Evolutionary conservation across 2,888 invertebrate genomes (phyloP).

Genomic region (Harmothoe impar): DNA sequence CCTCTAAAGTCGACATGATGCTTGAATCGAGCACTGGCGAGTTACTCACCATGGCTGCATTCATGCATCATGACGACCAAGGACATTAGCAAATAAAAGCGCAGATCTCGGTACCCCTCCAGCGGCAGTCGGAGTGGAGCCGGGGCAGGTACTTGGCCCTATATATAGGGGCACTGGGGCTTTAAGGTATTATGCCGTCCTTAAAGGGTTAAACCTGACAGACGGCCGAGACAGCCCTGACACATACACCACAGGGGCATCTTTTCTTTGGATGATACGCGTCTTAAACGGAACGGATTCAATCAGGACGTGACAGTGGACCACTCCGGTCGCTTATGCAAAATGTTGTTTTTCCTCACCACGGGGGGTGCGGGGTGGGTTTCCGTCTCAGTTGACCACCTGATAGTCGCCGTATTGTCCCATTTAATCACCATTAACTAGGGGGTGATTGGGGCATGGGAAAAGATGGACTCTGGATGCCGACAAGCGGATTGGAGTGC

Average conservation of each 20-base stretch:
- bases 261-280: constrained; percentile 5
- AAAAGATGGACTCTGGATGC: constrained; percentile 6
- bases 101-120: no score
- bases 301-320: background rate
- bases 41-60: no score
- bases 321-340: constrained; percentile 27
- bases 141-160: no score
- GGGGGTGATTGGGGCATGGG: constrained; percentile 14
- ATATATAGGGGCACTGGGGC: no score
- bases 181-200: no score
- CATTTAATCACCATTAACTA: constrained; percentile 34
- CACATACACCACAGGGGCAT: background rate
- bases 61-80: no score
- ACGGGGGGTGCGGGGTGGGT: background rate
- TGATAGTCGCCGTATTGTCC: background rate
- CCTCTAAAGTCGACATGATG: no score
- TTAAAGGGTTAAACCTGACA: no score
- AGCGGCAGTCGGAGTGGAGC: no score
- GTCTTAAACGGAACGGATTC: constrained; percentile 41
- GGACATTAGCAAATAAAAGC: no score
- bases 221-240: no score
- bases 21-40: no score
- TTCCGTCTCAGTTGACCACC: background rate
- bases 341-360: constrained; percentile 34
- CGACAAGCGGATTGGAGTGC: background rate